Base-by-base conservation (phyloP, 2,797 vertebrate genomes). In the Parambassis ranga region DNA sequence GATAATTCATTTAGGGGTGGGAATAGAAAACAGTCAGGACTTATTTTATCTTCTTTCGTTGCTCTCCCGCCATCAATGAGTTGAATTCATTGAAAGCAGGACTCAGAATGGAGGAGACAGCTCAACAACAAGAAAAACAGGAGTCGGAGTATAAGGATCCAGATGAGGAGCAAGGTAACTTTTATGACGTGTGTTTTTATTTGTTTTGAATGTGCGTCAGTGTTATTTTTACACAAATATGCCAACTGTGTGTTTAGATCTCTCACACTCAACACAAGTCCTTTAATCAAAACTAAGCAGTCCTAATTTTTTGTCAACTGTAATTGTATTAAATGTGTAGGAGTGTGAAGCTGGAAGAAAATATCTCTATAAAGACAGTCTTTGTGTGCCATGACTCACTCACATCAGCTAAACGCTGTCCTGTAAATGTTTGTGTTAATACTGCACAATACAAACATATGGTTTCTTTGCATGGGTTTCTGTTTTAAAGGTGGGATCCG, bases 1-100 rank as follows among this genome's bases (percentile, higher is more conserved):
- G 96, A 97, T 97, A 96, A 96, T 92, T 91, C 63, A 73, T 86
- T 85, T 86, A 84, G 80, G 93, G 94, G 94, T 90, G 94, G 93
- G 92, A 93, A 91, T 61, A 85, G 79, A 87, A 85, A 90, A 88
- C 83, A 82, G 79, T 75, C 75, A 81, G 70, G 83, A 70, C 73
- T 74, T 83, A 81, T 70, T 79, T 65, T 73, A 68, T 70, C 71
- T 42, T 39, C 27, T 68, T 67, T 67, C 62, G 50, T 60, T 7
- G 2, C n/a, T 75, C 38, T 55, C 55, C 64, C 61, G 63, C 78
- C 77, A 73, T 82, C 59, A 79, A 76, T 79, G 75, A 82, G 57
- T 74, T 73, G 65, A 84, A 76, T 81, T 82, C 67, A 84, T 87
- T 91, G 86, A 86, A 70, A 87, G 68, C 68, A 52, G 83, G 71